Evolutionary conservation across 2,113 vertebrate genomes (phyloP), one percentile per base, ranked within the genome.

Genomic region (Antechinus flavipes): DNA sequence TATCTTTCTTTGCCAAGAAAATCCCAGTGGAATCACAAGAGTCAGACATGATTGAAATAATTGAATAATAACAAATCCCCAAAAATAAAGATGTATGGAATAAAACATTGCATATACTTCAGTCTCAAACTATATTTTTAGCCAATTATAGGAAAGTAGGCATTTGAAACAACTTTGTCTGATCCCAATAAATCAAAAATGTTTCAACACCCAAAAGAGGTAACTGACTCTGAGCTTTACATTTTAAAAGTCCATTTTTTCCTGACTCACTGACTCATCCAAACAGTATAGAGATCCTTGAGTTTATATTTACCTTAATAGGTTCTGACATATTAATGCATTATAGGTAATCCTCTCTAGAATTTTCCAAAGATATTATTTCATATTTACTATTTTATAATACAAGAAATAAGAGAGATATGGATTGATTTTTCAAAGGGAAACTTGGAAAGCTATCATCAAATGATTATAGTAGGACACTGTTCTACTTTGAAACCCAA

Each of bases 351-450:
- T 52, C 52, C n/a, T 97, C 95, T 50, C 5, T 94, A 58, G 91
- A 91, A 49, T 58, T 90, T 93, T 97, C 94, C 93, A 76, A 68
- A 91, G 2, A 76, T 1, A 46, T 3, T n/a, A 14, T 89, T 8
- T 95, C 94, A 91, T 25, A 96, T 93, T 96, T 55, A 92, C 54
- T 56, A 91, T 61, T 91, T 97, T 76, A 24, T 12, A 94, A 95
- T 0, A 94, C 50, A 93, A 42, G 76, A 90, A 56, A 92, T 90
- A 91, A 52, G 50, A 52, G 50, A 52, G 50, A 52, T 52, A 49
- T 92, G 52, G 50, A 95, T 94, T 94, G 25, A 1, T 58, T 95
- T 94, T 55, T 76, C 95, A 54, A 61, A 0, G 0, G 52, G 91
- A 90, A 24, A 50, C 30, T 94, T 54, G 35, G 92, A 89, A 91